Base-by-base conservation (phyloP, 2,888 invertebrate genomes). In the Drosophila siamana region DNA sequence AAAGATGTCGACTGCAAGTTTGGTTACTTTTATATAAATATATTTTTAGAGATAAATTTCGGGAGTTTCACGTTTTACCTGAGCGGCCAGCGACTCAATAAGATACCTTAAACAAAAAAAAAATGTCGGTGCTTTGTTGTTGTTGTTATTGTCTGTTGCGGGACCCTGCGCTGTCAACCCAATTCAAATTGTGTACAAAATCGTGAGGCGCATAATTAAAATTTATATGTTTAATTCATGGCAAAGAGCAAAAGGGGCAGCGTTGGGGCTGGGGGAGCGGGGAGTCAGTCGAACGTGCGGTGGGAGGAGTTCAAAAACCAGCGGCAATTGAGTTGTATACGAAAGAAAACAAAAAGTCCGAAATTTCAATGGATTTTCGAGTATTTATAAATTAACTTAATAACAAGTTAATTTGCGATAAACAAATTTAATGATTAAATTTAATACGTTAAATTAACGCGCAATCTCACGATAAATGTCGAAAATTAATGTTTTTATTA, bases 131-230 rank as follows among this genome's bases (percentile, higher is more conserved):
- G 43, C 55, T 60, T 66, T 43, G 41, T 70, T 30, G 16, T 61
- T 51, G 41, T 48, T 57, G 22, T 59, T 57, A 30, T 40, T 52
- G 28, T 55, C 13, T 22, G 46, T 33, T 61, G 50, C 56, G 41
- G 46, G 50, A 66, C 61, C 46, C 56, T 38, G 40, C 52, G 71
- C 80, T 86, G 85, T 86, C 88, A 88, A 86, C 85, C 85, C 85
- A 88, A 88, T 86, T 86, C 85, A 86, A 86, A 86, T 86, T 86
- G 85, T 86, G 84, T 88, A 83, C 64, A 80, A 80, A 86, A 86
- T 88, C 88, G 85, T 86, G 85, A 86, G 83, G 40, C 64, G 85
- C 86, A 86, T 86, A 88, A 88, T 86, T 86, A 88, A 85, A 82
- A 86, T 88, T 67, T 72, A 83, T 47, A 54, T 73, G 61, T 71